Evolutionary conservation across 2,797 vertebrate genomes (phyloP).

Genomic region (Phrynocephalus vlangalii): DNA sequence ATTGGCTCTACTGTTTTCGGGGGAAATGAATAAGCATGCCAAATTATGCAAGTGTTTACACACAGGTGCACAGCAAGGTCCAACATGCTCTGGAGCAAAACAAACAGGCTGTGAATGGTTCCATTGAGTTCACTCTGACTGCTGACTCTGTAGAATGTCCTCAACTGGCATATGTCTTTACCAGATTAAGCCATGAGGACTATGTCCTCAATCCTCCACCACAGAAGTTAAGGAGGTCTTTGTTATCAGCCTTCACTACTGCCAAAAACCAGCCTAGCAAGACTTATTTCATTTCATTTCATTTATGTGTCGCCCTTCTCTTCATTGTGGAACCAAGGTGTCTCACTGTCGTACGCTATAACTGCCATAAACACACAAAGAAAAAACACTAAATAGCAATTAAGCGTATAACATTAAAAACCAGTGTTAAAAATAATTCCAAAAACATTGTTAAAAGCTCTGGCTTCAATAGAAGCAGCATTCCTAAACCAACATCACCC

Average conservation of each 20-base stretch:
- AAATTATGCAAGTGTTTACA: slow-evolving; percentile 16
- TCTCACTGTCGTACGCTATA: too few species aligned
- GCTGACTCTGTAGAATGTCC: background rate
- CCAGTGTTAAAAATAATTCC: too few species aligned
- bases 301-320: too few species aligned
- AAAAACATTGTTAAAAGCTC: too few species aligned
- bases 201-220: slow-evolving; percentile 2
- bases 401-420: too few species aligned
- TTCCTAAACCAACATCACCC: too few species aligned
- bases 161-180: slow-evolving; percentile 23
- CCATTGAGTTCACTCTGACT: slow-evolving; percentile 4
- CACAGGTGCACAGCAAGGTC: slow-evolving; percentile 3
- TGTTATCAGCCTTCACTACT: slow-evolving; percentile 1
- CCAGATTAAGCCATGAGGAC: slow-evolving; percentile 10
- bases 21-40: background rate
- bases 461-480: too few species aligned
- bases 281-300: background rate
- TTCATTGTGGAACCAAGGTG: too few species aligned
- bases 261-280: background rate
- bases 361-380: too few species aligned
- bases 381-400: too few species aligned
- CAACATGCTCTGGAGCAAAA: background rate
- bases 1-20: background rate
- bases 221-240: background rate
- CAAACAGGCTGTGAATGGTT: slow-evolving; percentile 24